Conservation (phyloP, 2,113 vertebrate species). For the Plecotus auritus region DNA sequence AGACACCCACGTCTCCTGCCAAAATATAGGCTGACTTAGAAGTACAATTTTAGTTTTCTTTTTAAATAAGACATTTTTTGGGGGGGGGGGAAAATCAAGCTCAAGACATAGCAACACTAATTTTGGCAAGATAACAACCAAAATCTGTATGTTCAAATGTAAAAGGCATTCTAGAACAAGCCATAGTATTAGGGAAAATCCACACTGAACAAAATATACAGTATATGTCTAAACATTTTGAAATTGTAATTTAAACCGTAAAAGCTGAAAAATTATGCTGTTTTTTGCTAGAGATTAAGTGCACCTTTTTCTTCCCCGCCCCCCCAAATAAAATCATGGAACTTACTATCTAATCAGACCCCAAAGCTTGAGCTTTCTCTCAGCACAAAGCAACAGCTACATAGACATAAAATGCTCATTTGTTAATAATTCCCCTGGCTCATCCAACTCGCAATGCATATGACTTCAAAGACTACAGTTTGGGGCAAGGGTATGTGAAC, state of each 20-base stretch:
- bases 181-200: neutral
- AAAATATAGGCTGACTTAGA: slow-evolving; percentile 49
- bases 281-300: slow-evolving; percentile 40
- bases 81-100: neutral
- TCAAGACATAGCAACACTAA: slow-evolving; percentile 54
- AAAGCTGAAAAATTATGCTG: slow-evolving; percentile 25
- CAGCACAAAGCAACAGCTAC: slow-evolving; percentile 53
- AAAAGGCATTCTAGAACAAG: slow-evolving; percentile 52
- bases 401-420: slow-evolving; percentile 19
- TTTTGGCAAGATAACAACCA: slow-evolving; percentile 62
- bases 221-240: slow-evolving; percentile 28
- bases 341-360: slow-evolving; percentile 44
- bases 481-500: slow-evolving; percentile 26
- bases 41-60: slow-evolving; percentile 51
- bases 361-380: slow-evolving; percentile 12
- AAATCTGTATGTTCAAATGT: slow-evolving; percentile 34
- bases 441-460: slow-evolving; percentile 55
- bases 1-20: slow-evolving; percentile 37
- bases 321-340: slow-evolving; percentile 40
- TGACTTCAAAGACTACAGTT: slow-evolving; percentile 38
- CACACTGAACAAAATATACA: slow-evolving; percentile 41
- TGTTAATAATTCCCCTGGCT: slow-evolving; percentile 58
- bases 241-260: slow-evolving; percentile 44
- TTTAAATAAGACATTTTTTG: slow-evolving; percentile 19
- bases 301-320: slow-evolving; percentile 39